These are phyloP conservation scores for Grammomys surdaster DNA, from an alignment of 2,113 vertebrate species.

Conservation along the genomic window DNA sequence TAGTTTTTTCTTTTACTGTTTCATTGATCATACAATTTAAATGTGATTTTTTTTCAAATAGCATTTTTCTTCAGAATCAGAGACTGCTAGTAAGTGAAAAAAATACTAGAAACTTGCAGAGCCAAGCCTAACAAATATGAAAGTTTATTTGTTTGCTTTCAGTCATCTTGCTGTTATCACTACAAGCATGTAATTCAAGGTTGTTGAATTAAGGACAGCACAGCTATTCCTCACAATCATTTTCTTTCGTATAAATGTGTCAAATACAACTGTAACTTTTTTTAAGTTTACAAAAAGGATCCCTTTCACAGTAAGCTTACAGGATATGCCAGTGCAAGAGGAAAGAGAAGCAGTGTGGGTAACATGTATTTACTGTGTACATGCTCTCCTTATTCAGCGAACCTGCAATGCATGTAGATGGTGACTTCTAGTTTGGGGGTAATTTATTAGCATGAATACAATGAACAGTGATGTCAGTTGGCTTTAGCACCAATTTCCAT, in stretches of 20 bases:
- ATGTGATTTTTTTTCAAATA: slow-evolving; percentile 47
- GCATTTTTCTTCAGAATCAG: slow-evolving; percentile 35
- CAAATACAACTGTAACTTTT: not conserved
- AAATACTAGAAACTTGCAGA: slow-evolving; percentile 38
- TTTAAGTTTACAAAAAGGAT: not conserved
- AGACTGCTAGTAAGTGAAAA: slow-evolving; percentile 32
- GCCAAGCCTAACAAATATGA: not conserved
- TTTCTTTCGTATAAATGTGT: not conserved
- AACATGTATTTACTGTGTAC: not conserved
- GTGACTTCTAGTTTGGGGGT: not conserved
- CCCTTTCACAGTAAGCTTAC: not conserved
- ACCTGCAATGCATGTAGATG: not conserved
- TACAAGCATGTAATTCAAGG: not conserved
- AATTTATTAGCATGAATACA: not conserved
- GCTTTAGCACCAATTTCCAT: not conserved
- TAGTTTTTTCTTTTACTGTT: slow-evolving; percentile 12
- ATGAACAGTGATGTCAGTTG: not conserved
- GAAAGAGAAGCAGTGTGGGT: not conserved
- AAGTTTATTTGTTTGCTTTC: not conserved
- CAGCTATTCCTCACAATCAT: not conserved
- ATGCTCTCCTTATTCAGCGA: not conserved
- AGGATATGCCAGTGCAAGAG: not conserved
- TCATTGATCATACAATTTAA: not conserved
- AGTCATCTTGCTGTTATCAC: not conserved
- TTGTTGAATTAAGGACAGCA: not conserved